Evolutionary conservation across 2,113 vertebrate species (phyloP).

Genomic region (Perca schrenkii): DNA sequence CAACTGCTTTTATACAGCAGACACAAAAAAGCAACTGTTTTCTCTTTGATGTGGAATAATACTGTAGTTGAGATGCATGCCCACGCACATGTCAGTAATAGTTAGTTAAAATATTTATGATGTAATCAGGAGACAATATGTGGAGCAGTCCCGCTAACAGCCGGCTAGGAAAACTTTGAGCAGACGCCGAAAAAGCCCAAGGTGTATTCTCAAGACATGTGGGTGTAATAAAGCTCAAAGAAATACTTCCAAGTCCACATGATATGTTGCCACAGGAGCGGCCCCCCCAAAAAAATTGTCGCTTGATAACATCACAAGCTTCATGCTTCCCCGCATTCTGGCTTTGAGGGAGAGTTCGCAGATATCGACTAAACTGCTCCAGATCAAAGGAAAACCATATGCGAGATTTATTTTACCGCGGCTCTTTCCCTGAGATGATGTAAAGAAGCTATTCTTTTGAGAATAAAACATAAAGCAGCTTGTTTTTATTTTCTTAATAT

Average conservation of each 20-base stretch:
- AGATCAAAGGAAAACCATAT: constrained; percentile 65
- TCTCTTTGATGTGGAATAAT: constrained; percentile 34
- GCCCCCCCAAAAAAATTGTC: constrained; percentile 32
- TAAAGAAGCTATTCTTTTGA: constrained; percentile 19
- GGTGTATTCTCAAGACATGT: constrained; percentile 71
- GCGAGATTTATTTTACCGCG: constrained; percentile 46
- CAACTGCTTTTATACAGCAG: constrained; percentile 7
- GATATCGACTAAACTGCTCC: constrained; percentile 55
- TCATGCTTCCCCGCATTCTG: constrained; percentile 58
- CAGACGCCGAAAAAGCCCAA: constrained; percentile 55
- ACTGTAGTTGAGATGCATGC: constrained; percentile 16
- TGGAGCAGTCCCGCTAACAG: constrained; percentile 41
- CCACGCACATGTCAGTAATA: constrained; percentile 58
- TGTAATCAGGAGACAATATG: constrained; percentile 72
- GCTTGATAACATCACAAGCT: constrained; percentile 69
- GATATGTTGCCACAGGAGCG: constrained; percentile 51
- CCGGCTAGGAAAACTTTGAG: constrained; percentile 43
- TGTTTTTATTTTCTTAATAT: constrained; percentile 8
- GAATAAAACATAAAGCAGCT: constrained; percentile 10
- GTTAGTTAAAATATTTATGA: constrained; percentile 73
- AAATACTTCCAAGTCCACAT: constrained; percentile 63
- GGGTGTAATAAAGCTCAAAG: constrained; percentile 69
- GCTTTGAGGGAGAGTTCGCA: constrained; percentile 58
- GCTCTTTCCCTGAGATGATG: constrained; percentile 8
- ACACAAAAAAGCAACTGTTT: constrained; percentile 41